A percentile compares a stretch with the other conserved stretches of the same genome.
phyloP scores from a whole-genome alignment of 2,113 vertebrate genomes.

The Antechinus stuartii region DNA sequence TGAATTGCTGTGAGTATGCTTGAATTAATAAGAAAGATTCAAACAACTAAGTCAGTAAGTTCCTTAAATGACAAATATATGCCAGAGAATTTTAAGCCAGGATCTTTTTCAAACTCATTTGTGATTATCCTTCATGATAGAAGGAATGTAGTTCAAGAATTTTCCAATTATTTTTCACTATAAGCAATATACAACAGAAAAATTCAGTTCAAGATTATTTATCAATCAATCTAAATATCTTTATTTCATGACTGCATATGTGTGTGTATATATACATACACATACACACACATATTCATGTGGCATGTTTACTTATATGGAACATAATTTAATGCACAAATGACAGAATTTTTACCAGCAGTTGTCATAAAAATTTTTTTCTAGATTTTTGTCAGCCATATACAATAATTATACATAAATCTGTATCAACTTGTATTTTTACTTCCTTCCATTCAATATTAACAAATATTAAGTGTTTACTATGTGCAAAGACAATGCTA shows the following conservation, averaged over 20 bases:
- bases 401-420: constrained; percentile 60
- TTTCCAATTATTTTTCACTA: constrained; percentile 7
- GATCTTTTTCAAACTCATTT: background rate
- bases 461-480: background rate
- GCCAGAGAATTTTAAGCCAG: background rate
- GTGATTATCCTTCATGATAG: background rate
- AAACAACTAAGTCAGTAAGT: background rate
- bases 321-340: background rate
- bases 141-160: background rate
- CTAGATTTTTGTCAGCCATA: constrained; percentile 54
- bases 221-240: background rate
- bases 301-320: background rate
- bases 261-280: background rate
- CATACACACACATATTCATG: background rate
- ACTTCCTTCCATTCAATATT: constrained; percentile 56
- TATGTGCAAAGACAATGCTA: background rate
- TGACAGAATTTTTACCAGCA: constrained; percentile 7
- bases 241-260: background rate
- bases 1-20: background rate
- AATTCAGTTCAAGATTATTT: background rate
- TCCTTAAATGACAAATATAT: background rate
- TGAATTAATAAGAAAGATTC: constrained; percentile 22
- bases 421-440: constrained; percentile 65
- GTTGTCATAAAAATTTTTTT: constrained; percentile 47
- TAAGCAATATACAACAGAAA: background rate